Evolutionary conservation across 1,140 invertebrate species (phyloP), one percentile per base, ranked within the genome.

Genomic region (Sarcophaga peregrina): DNA sequence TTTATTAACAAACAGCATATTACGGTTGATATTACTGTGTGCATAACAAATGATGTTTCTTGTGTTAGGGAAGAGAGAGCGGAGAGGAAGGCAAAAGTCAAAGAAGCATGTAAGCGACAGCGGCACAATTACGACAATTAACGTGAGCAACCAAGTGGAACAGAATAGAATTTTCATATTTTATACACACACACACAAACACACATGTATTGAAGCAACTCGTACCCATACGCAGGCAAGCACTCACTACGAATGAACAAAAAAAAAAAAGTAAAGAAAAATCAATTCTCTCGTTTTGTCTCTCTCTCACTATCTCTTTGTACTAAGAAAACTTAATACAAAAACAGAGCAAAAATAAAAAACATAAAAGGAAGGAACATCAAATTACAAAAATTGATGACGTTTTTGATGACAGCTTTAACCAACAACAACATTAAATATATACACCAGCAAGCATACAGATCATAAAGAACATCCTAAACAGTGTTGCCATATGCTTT

Each of bases 301-400:
- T 4, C 25, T 37, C 25, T 37, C 25, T 37, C 25, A 37, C 25
- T 37, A 4, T 37, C 25, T 37, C 25, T 72, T 25, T 72, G 62
- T 3, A 9, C 8, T 25, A 11, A 72, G 37, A 25, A 17, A 72
- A 25, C 15, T 3, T 72, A 72, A 72, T 72, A 17, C 8, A 20
- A 25, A 25, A 25, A 72, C 13, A 78, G 20, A 47, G n/a, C 62
- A 62, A 62, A 45, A 58, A 8, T 3, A 80, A 80, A n/a, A 80
- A n/a, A 80, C 46, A 78, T 13, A 48, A 20, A 58, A 80, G 46
- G 37, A 68, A 68, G 85, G 85, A 87, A 87, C 86, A 87, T 89
- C 88, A 89, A 89, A 89, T 89, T 87, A 85, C 85, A 85, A 83
- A 87, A 89, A 89, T 88, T 89, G 83, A 89, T 89, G 87, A 89